Evolutionary conservation across 2,113 vertebrate genomes (phyloP).

Genomic region (Megaceryle maxima): DNA sequence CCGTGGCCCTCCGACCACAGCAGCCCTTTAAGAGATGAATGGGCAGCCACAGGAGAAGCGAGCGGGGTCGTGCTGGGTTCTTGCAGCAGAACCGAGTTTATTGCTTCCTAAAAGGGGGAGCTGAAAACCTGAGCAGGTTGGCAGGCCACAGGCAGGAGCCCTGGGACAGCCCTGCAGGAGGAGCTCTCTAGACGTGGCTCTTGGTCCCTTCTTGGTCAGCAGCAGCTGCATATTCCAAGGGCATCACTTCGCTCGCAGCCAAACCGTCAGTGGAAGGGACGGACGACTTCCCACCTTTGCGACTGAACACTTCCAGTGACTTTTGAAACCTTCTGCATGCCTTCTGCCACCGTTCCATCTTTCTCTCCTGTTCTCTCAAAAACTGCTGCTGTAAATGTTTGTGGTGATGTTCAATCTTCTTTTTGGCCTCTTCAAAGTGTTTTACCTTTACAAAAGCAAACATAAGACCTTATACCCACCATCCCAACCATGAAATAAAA

Average conservation of each 20-base stretch:
- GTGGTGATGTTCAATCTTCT: not conserved
- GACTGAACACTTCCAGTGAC: slow-evolving; percentile 24
- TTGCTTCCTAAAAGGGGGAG: not conserved
- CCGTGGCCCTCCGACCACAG: not conserved
- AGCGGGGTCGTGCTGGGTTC: not conserved
- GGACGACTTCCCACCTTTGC: rapidly evolving
- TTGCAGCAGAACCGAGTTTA: rapidly evolving
- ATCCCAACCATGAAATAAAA: not conserved
- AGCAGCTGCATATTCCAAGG: not conserved
- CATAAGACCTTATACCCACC: not conserved
- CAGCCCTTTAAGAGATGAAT: not conserved
- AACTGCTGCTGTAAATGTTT: slow-evolving; percentile 66
- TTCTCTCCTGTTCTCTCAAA: slow-evolving; percentile 56
- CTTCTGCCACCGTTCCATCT: not conserved
- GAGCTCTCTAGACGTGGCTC: not conserved
- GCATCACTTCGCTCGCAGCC: rapidly evolving
- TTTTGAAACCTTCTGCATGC: not conserved
- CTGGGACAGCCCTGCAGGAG: not conserved
- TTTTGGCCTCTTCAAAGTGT: slow-evolving; percentile 53
- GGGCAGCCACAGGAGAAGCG: rapidly evolving
- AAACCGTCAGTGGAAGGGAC: rapidly evolving
- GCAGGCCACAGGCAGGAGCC: rapidly evolving
- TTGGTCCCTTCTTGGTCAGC: rapidly evolving
- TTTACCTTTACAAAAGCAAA: slow-evolving; percentile 44
- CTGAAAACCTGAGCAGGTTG: too few relatives aligned